phyloP scores from a whole-genome alignment of 1,140 invertebrate species.

The Brachionus asplanchnoidis region DNA sequence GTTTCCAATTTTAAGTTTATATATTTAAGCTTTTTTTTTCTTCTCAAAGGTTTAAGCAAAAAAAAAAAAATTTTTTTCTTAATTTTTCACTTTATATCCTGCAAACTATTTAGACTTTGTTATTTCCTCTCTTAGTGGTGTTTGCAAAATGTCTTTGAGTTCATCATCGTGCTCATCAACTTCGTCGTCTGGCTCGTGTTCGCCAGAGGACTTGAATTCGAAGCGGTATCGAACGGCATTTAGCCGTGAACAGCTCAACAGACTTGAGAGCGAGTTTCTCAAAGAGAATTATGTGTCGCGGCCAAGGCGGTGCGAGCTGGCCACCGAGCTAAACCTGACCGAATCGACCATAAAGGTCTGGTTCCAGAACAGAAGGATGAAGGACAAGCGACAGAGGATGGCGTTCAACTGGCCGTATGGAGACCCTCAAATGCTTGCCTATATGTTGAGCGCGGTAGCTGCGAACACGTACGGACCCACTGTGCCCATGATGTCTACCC shows the following conservation, averaged over 20 bases:
- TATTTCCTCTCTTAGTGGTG: neutral
- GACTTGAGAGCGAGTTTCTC: constrained; percentile 93
- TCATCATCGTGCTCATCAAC: constrained; percentile 24
- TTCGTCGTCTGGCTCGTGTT: constrained; percentile 8
- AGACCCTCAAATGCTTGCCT: constrained; percentile 40
- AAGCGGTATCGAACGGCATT: constrained; percentile 94
- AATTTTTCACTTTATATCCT: neutral
- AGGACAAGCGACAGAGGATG: constrained; percentile 88
- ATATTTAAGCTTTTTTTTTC: neutral
- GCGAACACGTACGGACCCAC: neutral
- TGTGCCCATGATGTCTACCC: neutral
- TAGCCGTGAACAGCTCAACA: constrained; percentile 82
- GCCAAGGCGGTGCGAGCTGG: constrained; percentile 87
- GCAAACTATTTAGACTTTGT: neutral
- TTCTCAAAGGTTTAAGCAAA: neutral
- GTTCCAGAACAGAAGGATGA: constrained; percentile 99
- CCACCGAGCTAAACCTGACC: constrained; percentile 80
- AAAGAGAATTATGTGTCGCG: constrained; percentile 96
- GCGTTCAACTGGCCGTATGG: constrained; percentile 77
- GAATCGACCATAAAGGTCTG: constrained; percentile 99
- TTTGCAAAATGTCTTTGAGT: neutral
- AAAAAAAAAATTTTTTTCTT: too few relatives aligned
- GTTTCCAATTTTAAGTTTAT: neutral
- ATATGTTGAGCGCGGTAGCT: constrained; percentile 38
- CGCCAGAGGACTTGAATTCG: constrained; percentile 57